A percentile compares a stretch with the other conserved stretches of the same genome.
Conservation (phyloP, 1,140 invertebrate species). For the Ceratina calcarata region DNA sequence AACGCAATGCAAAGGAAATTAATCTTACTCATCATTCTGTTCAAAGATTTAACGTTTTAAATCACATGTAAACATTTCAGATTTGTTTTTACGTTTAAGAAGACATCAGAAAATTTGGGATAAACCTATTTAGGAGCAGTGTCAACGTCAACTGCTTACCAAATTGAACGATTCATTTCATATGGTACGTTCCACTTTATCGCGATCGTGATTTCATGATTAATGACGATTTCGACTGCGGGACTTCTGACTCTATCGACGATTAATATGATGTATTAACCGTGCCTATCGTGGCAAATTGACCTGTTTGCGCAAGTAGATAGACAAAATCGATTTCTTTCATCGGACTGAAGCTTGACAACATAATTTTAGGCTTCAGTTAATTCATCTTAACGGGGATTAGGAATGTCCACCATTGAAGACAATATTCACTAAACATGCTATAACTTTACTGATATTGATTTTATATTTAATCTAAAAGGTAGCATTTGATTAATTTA, state of each 20-base stretch:
- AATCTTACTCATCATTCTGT: too few relatives aligned
- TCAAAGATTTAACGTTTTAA: too few relatives aligned
- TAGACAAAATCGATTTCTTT: not conserved
- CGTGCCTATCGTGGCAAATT: not conserved
- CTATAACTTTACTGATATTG: too few relatives aligned
- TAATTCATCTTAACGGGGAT: too few relatives aligned
- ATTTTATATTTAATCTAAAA: too few relatives aligned
- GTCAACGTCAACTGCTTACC: too few relatives aligned
- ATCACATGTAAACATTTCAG: too few relatives aligned
- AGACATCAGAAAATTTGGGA: not conserved
- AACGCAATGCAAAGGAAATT: not conserved
- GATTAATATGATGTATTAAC: conserved; percentile 6
- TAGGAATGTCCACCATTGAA: too few relatives aligned
- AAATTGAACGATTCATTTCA: not conserved
- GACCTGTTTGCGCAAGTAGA: not conserved
- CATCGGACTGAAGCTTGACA: not conserved
- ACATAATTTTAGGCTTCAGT: not conserved
- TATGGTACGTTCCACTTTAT: not conserved
- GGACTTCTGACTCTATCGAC: not conserved
- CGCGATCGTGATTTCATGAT: conserved; percentile 5
- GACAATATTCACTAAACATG: too few relatives aligned
- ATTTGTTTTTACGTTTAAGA: too few relatives aligned
- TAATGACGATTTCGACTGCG: not conserved
- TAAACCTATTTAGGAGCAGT: not conserved
- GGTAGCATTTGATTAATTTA: too few relatives aligned